phyloP scores from a whole-genome alignment of 2,797 vertebrate species.

The Falco biarmicus region DNA sequence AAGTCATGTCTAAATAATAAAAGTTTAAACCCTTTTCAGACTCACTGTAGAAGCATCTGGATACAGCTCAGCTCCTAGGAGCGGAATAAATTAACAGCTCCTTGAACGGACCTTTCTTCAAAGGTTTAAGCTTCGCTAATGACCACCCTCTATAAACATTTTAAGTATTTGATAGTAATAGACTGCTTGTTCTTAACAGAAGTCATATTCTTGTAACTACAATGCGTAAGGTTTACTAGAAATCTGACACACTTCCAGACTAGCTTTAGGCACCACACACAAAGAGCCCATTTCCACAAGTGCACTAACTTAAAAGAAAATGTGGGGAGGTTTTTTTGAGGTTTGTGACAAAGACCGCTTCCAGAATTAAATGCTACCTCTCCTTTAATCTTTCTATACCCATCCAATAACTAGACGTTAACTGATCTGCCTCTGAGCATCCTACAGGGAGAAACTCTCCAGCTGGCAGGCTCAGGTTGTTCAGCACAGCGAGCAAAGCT shows the following conservation, averaged over 20 bases:
- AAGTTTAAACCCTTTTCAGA: not conserved
- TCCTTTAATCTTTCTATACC: not conserved
- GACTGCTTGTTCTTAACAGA: not conserved
- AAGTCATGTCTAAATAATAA: not conserved
- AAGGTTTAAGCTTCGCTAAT: not conserved
- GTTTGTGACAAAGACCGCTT: not conserved
- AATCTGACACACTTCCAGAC: not conserved
- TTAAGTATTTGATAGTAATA: not conserved
- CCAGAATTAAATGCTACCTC: not conserved
- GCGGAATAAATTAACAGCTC: not conserved
- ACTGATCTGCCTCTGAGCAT: not conserved
- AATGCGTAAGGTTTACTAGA: not conserved
- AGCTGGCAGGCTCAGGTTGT: not conserved
- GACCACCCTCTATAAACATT: not conserved
- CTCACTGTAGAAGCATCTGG: not conserved
- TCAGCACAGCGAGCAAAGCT: conserved; percentile 14
- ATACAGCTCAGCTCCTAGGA: not conserved
- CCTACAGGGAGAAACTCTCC: not conserved
- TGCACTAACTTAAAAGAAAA: not conserved
- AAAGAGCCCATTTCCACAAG: not conserved
- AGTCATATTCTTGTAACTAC: not conserved
- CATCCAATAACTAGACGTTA: not conserved
- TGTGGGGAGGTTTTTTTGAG: not conserved
- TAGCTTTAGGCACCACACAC: not conserved
- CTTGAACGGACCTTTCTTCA: not conserved